These are phyloP conservation scores for Diorhabda sublineata DNA, from an alignment of 1,140 invertebrate genomes.

Conservation along the genomic window DNA sequence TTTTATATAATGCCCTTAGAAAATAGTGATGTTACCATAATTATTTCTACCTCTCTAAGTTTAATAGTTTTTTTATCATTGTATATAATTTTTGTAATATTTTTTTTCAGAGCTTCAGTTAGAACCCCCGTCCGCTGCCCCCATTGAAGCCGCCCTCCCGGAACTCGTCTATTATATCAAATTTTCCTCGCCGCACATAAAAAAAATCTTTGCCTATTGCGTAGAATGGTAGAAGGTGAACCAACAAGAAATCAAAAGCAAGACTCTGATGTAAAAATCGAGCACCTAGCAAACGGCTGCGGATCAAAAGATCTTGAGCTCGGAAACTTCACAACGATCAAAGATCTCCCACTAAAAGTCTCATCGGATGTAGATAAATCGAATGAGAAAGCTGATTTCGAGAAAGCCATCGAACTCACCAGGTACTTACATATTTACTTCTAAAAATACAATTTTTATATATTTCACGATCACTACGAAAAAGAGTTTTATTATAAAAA, in stretches of 20 bases:
- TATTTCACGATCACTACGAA: background rate
- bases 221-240: constrained; percentile 47
- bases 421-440: constrained; percentile 6
- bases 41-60: too few species aligned
- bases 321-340: constrained; percentile 27
- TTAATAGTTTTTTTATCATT: too few species aligned
- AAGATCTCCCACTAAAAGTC: constrained; percentile 26
- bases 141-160: constrained; percentile 31
- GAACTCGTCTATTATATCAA: constrained; percentile 8
- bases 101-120: constrained; percentile 31
- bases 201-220: constrained; percentile 27
- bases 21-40: too few species aligned
- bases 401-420: constrained; percentile 74
- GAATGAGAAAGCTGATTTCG: constrained; percentile 72
- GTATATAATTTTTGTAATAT: background rate
- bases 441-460: background rate
- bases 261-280: constrained; percentile 74
- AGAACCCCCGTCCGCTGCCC: constrained; percentile 32
- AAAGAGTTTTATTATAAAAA: too few species aligned
- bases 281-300: constrained; percentile 68
- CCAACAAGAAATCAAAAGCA: constrained; percentile 36
- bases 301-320: constrained; percentile 68
- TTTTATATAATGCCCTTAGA: too few species aligned
- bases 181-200: constrained; percentile 23
- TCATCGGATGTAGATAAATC: constrained; percentile 50